Percentiles rank a stretch among this genome's conserved stretches.
These are phyloP conservation scores for Gadus macrocephalus DNA, from an alignment of 2,113 vertebrate genomes.

Conservation along the genomic window DNA sequence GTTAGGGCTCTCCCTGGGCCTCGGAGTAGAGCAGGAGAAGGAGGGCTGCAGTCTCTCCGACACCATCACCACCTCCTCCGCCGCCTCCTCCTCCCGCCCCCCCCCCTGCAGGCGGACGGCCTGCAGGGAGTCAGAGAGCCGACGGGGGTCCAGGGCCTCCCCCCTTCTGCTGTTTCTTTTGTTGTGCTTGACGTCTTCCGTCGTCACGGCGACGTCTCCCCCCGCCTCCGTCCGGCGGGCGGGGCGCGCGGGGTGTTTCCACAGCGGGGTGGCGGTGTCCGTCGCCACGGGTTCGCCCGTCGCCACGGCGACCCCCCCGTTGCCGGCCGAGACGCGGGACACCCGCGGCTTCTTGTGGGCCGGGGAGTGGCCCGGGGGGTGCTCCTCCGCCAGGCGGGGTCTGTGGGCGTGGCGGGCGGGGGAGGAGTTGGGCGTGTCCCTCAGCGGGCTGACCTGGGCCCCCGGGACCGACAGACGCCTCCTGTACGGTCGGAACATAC, in stretches of 20 bases:
- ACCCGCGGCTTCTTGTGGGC: slow-evolving; percentile 83
- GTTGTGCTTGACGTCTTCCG: slow-evolving; percentile 21
- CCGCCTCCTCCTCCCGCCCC: too few species aligned
- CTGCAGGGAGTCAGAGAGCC: slow-evolving; percentile 73
- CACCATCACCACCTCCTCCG: slow-evolving; percentile 41
- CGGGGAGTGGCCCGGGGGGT: slow-evolving; percentile 84
- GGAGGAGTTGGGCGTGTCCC: slow-evolving; percentile 76
- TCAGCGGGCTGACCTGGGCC: slow-evolving; percentile 76
- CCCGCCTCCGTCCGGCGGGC: slow-evolving; percentile 47
- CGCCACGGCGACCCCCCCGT: background rate
- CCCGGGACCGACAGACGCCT: slow-evolving; percentile 67
- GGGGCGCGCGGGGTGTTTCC: background rate
- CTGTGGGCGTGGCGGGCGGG: slow-evolving; percentile 70
- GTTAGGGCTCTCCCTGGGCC: background rate
- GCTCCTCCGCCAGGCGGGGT: slow-evolving; percentile 64
- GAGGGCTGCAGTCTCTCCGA: slow-evolving; percentile 49
- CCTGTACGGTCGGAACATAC: slow-evolving; percentile 77
- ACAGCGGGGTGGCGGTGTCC: background rate
- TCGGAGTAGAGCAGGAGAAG: slow-evolving; percentile 6
- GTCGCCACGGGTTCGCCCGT: too few species aligned
- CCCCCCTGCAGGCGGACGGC: slow-evolving; percentile 43
- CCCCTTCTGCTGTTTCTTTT: background rate
- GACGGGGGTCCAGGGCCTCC: slow-evolving; percentile 62
- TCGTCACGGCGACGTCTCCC: background rate
- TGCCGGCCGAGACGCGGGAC: slow-evolving; percentile 69